These are phyloP conservation scores for Apeltes quadracus DNA, from an alignment of 2,113 vertebrate species.

Conservation along the genomic window DNA sequence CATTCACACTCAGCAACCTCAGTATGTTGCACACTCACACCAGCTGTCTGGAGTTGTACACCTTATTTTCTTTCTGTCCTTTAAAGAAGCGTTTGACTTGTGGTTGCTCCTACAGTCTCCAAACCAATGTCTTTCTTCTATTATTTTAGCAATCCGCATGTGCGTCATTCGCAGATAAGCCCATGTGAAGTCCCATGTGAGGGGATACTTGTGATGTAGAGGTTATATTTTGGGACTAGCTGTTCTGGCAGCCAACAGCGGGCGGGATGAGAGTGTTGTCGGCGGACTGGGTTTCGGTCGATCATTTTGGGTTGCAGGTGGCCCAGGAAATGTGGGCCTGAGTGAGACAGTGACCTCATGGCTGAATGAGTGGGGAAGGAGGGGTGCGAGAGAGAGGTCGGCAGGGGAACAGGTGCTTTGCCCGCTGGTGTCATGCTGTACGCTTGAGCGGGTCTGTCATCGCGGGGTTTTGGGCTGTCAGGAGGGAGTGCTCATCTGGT, in stretches of 20 bases:
- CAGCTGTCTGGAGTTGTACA: conserved; percentile 47
- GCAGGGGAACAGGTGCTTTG: conserved; percentile 77
- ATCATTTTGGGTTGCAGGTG: conserved; percentile 60
- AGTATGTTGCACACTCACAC: conserved; percentile 36
- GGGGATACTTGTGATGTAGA: conserved; percentile 32
- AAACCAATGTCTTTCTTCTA: conserved; percentile 5
- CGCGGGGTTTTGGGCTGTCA: conserved; percentile 42
- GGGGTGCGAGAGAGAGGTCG: conserved; percentile 35
- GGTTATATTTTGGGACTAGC: conserved; percentile 28
- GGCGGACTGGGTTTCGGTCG: conserved; percentile 31
- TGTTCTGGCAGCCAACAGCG: conserved; percentile 8
- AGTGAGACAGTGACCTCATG: conserved; percentile 66
- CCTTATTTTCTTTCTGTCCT: conserved; percentile 22
- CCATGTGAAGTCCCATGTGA: conserved; percentile 14
- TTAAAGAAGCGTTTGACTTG: conserved; percentile 28
- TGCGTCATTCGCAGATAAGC: neutral
- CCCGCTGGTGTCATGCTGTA: conserved; percentile 69
- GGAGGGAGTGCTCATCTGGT: conserved; percentile 70
- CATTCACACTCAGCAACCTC: conserved; percentile 59
- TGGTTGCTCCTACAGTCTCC: neutral
- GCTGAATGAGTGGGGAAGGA: conserved; percentile 49
- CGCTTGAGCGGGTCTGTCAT: conserved; percentile 69
- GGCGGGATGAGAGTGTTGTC: conserved; percentile 11
- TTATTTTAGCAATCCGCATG: neutral
- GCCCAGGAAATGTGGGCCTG: conserved; percentile 48